These are phyloP conservation scores for Macaca nemestrina DNA, from an alignment of 2,113 vertebrate genomes.

Conservation along the genomic window DNA sequence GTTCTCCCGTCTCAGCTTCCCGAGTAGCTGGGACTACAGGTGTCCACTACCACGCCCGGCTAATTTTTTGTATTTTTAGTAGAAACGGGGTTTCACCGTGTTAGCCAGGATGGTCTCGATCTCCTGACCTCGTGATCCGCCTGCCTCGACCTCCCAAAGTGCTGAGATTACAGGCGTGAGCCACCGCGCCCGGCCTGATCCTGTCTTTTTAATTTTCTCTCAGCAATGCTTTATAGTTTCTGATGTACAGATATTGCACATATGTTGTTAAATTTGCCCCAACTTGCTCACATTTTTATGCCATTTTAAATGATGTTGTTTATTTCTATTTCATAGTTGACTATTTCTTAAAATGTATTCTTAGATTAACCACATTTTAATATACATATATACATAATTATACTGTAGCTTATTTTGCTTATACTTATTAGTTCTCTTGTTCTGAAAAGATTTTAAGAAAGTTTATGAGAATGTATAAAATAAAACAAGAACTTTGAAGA, in stretches of 20 bases:
- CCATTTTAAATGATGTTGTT: background rate
- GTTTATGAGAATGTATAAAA: background rate
- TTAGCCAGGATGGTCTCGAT: too few species aligned
- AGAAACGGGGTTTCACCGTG: too few species aligned
- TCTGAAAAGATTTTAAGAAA: background rate
- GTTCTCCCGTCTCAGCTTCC: too few species aligned
- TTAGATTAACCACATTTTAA: background rate
- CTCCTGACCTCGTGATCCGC: too few species aligned
- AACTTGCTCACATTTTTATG: background rate
- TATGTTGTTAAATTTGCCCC: background rate
- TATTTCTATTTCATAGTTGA: background rate
- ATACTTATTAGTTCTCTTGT: background rate
- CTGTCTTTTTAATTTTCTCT: background rate
- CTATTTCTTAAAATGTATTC: background rate
- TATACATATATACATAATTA: background rate
- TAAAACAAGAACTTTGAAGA: background rate
- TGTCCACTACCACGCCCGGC: too few species aligned
- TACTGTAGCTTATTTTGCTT: background rate
- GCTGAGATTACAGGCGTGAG: too few species aligned
- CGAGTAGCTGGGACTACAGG: too few species aligned
- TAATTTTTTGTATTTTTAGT: too few species aligned
- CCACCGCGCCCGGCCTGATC: rapidly evolving
- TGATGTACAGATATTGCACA: background rate
- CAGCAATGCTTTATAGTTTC: background rate
- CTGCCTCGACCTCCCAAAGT: too few species aligned